Base-by-base conservation (phyloP, 1,140 invertebrate genomes). In the Scaptomyza pallida region DNA sequence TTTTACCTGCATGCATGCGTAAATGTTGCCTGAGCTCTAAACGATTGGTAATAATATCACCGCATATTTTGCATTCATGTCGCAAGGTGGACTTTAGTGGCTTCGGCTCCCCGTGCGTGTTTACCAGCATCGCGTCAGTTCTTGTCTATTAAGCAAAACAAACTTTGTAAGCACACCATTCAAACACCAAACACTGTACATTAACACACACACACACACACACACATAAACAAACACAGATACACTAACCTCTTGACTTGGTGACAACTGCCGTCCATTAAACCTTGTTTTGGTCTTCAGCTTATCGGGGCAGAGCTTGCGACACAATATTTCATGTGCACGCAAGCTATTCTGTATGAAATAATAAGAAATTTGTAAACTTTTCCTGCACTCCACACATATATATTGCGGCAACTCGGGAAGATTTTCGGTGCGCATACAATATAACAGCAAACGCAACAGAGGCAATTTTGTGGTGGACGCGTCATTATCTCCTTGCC, bases 11-110 rank as follows among this genome's bases (percentile, higher is more conserved):
- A 44, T 90, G 89, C 45, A 76, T 67, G 1, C 83, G 77, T 23
- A 90, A 72, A 23, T 90, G 89, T 30, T 88, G 73, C 43, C 88
- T 89, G 0, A 90, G 60, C 45, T 86, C 82, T 48, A 82, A n/a
- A 3, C 70, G 73, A 78, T 77, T 81, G 56, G 69, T 40, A 0
- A 88, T 30, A 10, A 78, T 47, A 0, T 45, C 65, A 1, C 82
- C 82, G 44, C 81, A 88, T 17, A 86, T 57, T 57, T 86, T 79
- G 47, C 81, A 88, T 56, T 81, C 81, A 26, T 86, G 81, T 3
- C 70, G 65, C 15, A 71, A 37, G 1, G 30, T 30, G 12, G 73
- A 13, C 23, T 65, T 78, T 2, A 13, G 15, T 0, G 35, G 37
- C 21, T 63, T 69, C 9, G 17, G 15, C 26, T 43, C 57, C 43